phyloP scores from a whole-genome alignment of 2,888 invertebrate genomes.

The Pegoplata infirma region DNA sequence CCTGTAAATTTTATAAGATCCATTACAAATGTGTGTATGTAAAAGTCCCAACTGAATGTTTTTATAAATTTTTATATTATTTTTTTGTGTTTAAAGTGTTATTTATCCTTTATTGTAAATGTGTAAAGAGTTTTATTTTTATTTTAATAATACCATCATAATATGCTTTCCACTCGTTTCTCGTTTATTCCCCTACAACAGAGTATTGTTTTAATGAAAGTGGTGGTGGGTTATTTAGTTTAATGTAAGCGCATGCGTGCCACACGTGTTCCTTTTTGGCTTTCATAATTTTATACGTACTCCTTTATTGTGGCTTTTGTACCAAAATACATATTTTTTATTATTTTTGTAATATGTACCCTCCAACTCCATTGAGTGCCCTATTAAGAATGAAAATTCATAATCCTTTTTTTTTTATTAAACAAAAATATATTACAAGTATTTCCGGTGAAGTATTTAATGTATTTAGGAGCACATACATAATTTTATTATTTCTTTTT shows the following conservation, averaged over 20 bases:
- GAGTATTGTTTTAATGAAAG: neutral
- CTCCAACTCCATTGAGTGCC: neutral
- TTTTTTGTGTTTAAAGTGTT: neutral
- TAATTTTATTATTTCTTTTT: too few species aligned
- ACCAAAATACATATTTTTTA: neutral
- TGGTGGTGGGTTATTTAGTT: constrained; percentile 30
- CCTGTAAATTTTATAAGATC: neutral
- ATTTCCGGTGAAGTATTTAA: neutral
- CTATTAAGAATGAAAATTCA: neutral
- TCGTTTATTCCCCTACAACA: neutral
- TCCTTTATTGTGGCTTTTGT: neutral
- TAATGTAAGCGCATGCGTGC: constrained; percentile 60
- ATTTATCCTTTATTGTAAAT: neutral
- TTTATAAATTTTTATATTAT: neutral
- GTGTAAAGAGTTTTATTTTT: neutral
- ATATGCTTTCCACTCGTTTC: too few species aligned
- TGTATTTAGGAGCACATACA: neutral
- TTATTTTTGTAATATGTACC: neutral
- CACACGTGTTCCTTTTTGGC: constrained; percentile 57
- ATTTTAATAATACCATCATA: neutral
- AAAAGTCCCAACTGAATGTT: neutral
- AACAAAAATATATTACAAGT: neutral
- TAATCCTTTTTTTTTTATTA: neutral
- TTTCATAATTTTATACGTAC: neutral
- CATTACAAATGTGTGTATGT: neutral